Base-by-base conservation (phyloP, 2,113 vertebrate genomes). In the Lophius piscatorius region DNA sequence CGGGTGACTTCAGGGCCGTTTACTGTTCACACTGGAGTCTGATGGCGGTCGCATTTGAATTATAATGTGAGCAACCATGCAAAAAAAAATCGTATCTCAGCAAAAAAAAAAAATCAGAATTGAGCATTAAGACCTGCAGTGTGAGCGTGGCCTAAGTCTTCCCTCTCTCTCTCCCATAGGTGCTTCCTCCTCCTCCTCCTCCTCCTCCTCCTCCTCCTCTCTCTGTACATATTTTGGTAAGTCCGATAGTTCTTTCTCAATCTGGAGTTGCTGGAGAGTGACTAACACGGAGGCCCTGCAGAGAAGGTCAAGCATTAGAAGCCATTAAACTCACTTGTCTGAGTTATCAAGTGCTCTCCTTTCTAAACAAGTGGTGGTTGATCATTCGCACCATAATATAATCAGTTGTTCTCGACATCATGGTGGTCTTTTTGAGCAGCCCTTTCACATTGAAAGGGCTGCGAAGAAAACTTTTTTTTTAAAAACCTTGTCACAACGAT, bases 221-320 rank as follows among this genome's bases (percentile, higher is more conserved):
- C 17, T 62, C 45, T 45, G 38, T 52, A 39, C 33, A 49, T 51
- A 59, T 65, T 67, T 72, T 31, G 17, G 41, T 51, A 16, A 50
- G 50, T 66, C 10, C 68, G 23, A 35, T 58, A 50, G 60, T 54
- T 78, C 60, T 50, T 52, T 83, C 86, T 81, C 74, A 72, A 84
- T 85, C 83, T 78, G 59, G 56, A 82, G 57, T 65, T 79, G 80
- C 48, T 79, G 79, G 72, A 81, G 87, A 80, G 83, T 79, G 76
- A 85, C 80, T 79, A 81, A 84, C 78, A 69, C 57, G 47, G 60
- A 22, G 59, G 78, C 65, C 74, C 60, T 18, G 58, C 62, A 49
- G 72, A 83, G 81, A 86, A 90, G 85, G 87, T 88, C 81, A 84
- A 84, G 81, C 69, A 70, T 71, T 58, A 82, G 78, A 76, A 42